phyloP scores from a whole-genome alignment of 1,140 invertebrate species.

The Portunus trituberculatus region DNA sequence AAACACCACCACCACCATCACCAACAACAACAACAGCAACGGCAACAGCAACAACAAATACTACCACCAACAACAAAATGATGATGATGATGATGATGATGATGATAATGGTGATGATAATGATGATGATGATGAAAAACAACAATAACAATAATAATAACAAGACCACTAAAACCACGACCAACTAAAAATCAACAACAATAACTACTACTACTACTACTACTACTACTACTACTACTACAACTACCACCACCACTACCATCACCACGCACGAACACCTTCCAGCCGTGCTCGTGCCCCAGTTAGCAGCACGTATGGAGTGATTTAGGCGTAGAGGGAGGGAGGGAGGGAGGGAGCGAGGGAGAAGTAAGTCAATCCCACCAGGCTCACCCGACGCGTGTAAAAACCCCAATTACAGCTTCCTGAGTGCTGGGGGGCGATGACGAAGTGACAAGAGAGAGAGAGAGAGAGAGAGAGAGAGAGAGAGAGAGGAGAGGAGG shows the following conservation, averaged over 20 bases:
- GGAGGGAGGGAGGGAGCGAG: background rate
- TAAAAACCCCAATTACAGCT: background rate
- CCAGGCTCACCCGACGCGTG: background rate
- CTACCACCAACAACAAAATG: no score
- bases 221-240: no score
- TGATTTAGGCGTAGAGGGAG: background rate
- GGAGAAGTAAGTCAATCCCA: background rate
- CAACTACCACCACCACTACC: background rate
- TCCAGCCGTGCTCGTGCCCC: background rate
- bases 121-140: no score
- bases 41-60: no score
- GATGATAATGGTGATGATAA: no score
- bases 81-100: no score
- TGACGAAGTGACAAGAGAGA: background rate
- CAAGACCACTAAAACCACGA: no score
- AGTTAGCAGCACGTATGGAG: background rate
- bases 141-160: no score
- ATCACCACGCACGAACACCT: background rate
- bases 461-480: background rate
- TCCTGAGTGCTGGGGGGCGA: background rate
- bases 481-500: background rate
- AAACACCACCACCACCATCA: no score
- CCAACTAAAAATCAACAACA: no score
- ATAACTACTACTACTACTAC: no score
- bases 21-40: no score